Evolutionary conservation across 2,797 vertebrate species (phyloP), one percentile per base, ranked within the genome.

Genomic region (Phaenicophaeus curvirostris): DNA sequence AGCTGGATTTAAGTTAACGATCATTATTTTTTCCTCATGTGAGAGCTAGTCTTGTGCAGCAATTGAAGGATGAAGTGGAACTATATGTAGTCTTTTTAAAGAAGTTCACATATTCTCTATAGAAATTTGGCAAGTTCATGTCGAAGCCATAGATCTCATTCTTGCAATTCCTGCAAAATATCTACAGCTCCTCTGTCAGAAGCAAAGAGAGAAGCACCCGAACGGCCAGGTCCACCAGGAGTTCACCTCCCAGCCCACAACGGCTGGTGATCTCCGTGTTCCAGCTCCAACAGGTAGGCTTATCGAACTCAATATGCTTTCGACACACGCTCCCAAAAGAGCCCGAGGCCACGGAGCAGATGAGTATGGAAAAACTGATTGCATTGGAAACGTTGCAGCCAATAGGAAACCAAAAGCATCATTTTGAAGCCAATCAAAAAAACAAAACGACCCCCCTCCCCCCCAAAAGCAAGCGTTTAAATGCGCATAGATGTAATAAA

Each of bases 401-500:
- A 89, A 95, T 11, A 84, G 93, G 86, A 96, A 96, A 93, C 86
- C 90, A 96, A 91, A 88, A 19, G 15, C 73, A 27, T 61, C 41
- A 44, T 57, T 41, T 27, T 79, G 85, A 86, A 91, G 93, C 96
- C 95, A 83, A 69, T 90, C 75, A 33, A 84, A 94, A 86, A 61
- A 28, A 5, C 39, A 83, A 96, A 91, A 39, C 95, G 79, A 6
- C 42, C 12, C 71, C 90, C 76, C 5, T 7, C 12, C 42, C 75
- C 90, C 80, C 5, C 8, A 57, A 95, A 96, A 97, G 96, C 95
- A 97, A 91, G 93, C 76, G 2, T 58, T 79, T 21, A 74, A 88
- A 92, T 44, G 71, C 37, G 68, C 58, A 66, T 66, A 94, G 91
- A 85, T 96, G 95, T 97, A 98, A 98, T 98, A 98, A 98, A 98